Evolutionary conservation across 2,888 invertebrate genomes (phyloP).

Genomic region (Zaprionus obscuricornis): DNA sequence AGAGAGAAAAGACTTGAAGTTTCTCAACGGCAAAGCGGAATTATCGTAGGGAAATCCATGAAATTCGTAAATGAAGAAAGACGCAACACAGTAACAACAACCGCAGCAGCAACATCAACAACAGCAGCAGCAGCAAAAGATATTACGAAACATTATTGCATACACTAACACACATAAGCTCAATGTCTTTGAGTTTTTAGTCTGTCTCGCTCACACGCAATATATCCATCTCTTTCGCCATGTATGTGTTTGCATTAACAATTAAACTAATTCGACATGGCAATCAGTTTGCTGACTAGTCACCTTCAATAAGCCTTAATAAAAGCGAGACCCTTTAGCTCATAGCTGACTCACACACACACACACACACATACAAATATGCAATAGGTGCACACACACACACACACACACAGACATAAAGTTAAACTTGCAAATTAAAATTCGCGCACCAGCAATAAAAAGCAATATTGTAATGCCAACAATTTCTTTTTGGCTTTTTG

Average conservation of each 20-base stretch:
- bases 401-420: slow-evolving; percentile 19
- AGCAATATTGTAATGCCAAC: slow-evolving; percentile 67
- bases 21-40: slow-evolving; percentile 64
- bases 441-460: slow-evolving; percentile 65
- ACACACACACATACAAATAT: slow-evolving; percentile 21
- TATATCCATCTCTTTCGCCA: not conserved
- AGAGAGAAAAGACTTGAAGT: slow-evolving; percentile 60
- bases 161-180: slow-evolving; percentile 15
- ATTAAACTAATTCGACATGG: slow-evolving; percentile 73
- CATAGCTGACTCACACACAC: slow-evolving; percentile 41
- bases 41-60: slow-evolving; percentile 79
- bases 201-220: not conserved
- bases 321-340: slow-evolving; percentile 48
- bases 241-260: slow-evolving; percentile 60
- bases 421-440: slow-evolving; percentile 62
- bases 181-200: slow-evolving; percentile 18
- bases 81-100: slow-evolving; percentile 48
- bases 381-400: slow-evolving; percentile 35
- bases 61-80: slow-evolving; percentile 75
- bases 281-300: slow-evolving; percentile 61
- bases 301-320: slow-evolving; percentile 31
- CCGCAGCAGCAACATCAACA: slow-evolving; percentile 23
- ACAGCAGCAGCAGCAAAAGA: slow-evolving; percentile 23
- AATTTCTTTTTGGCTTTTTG: slow-evolving; percentile 26
- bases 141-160: slow-evolving; percentile 68